Conservation (phyloP, 2,797 vertebrate species). For the Setipinna tenuifilis region DNA sequence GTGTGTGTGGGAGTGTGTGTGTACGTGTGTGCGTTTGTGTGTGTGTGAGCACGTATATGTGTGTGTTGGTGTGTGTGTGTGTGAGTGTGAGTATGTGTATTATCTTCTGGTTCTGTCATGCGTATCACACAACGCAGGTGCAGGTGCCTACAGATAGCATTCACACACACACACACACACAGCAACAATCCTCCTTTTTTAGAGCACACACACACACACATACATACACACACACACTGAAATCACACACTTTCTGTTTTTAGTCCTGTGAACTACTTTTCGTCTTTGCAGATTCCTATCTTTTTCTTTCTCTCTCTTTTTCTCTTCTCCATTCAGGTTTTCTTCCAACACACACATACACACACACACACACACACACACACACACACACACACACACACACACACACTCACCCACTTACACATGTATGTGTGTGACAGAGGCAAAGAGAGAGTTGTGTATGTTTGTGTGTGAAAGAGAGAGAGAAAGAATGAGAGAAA, state of each 20-base stretch:
- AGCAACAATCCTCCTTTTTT: neutral
- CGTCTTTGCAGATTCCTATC: no score
- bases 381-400: slow-evolving; percentile 36
- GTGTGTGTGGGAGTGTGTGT: neutral
- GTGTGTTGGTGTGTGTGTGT: slow-evolving; percentile 18
- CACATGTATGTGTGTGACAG: no score
- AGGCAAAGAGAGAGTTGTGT: no score
- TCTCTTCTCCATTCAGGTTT: no score
- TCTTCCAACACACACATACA: no score
- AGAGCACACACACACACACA: neutral
- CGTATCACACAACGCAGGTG: slow-evolving; percentile 44
- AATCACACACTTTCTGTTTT: slow-evolving; percentile 32
- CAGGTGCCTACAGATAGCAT: slow-evolving; percentile 47
- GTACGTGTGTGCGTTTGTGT: neutral
- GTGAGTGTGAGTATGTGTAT: neutral
- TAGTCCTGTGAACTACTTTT: slow-evolving; percentile 10
- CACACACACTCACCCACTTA: slow-evolving; percentile 42
- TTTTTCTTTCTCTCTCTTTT: no score
- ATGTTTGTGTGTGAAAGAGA: neutral
- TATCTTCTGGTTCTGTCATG: slow-evolving; percentile 43
- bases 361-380: no score
- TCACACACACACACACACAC: slow-evolving; percentile 25
- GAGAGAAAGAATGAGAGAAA: no score
- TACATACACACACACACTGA: slow-evolving; percentile 29
- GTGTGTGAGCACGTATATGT: neutral